Percentiles rank a stretch among this genome's conserved stretches.
Conservation (phyloP, 2,888 invertebrate genomes). For the Drosophila ochracea region DNA sequence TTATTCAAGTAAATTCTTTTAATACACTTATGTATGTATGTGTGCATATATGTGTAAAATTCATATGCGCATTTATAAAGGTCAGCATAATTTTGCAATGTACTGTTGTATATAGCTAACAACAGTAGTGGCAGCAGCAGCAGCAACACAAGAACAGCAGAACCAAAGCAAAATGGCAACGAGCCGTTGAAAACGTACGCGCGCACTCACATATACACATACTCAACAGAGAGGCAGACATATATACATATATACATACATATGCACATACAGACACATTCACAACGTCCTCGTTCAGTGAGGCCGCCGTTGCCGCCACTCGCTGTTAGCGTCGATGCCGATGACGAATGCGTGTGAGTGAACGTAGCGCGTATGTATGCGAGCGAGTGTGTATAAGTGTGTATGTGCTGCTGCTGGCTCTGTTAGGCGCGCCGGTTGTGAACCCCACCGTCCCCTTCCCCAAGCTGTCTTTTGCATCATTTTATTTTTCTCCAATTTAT, state of each 20-base stretch:
- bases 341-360: slow-evolving; percentile 71
- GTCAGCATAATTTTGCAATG: slow-evolving; percentile 36
- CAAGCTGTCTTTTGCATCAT: slow-evolving; percentile 31
- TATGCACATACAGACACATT: slow-evolving; percentile 45
- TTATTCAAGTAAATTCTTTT: slow-evolving; percentile 11
- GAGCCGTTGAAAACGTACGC: slow-evolving; percentile 55
- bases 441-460: background rate
- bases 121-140: slow-evolving; percentile 10
- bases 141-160: slow-evolving; percentile 25
- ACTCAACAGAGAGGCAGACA: background rate
- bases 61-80: slow-evolving; percentile 20
- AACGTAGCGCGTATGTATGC: slow-evolving; percentile 39
- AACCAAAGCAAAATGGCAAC: slow-evolving; percentile 59
- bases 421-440: slow-evolving; percentile 22
- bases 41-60: slow-evolving; percentile 1
- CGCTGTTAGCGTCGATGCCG: slow-evolving; percentile 69
- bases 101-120: slow-evolving; percentile 34
- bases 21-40: slow-evolving; percentile 5
- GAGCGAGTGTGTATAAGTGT: slow-evolving; percentile 11
- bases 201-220: slow-evolving; percentile 39
- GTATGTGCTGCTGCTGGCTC: slow-evolving; percentile 26
- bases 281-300: slow-evolving; percentile 68
- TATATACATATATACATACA: slow-evolving; percentile 7
- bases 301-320: slow-evolving; percentile 54
- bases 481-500: slow-evolving; percentile 30